Percentiles rank a stretch among this genome's conserved stretches.
phyloP scores from a whole-genome alignment of 2,797 vertebrate genomes.

The Loris lydekkerianus region DNA sequence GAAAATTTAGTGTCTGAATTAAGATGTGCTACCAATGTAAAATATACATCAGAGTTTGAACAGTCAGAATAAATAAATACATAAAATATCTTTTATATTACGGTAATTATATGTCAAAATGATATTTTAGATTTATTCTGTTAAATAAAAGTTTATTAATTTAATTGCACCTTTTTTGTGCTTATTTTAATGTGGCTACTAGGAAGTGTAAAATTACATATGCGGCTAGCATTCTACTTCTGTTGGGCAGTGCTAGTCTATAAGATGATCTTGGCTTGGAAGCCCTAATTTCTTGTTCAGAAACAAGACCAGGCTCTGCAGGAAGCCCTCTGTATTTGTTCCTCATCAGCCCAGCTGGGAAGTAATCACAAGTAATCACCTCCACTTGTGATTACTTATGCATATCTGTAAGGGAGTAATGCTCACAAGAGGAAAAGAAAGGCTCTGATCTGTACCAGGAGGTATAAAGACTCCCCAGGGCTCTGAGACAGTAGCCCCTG shows the following conservation, averaged over 20 bases:
- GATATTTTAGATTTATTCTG: neutral
- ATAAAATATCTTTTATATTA: neutral
- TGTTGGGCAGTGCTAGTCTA: neutral
- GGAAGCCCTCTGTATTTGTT: neutral
- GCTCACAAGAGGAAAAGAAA: neutral
- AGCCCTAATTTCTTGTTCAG: neutral
- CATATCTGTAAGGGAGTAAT: neutral
- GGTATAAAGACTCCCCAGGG: neutral
- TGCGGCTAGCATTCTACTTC: neutral
- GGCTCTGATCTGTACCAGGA: neutral
- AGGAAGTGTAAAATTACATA: neutral
- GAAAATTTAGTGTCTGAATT: constrained; percentile 48
- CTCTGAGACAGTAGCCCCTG: neutral
- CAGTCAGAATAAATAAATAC: neutral
- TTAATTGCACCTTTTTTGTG: neutral
- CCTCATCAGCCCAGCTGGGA: neutral
- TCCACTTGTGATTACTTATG: neutral
- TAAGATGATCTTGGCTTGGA: neutral
- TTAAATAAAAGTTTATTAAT: constrained; percentile 37
- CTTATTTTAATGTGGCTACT: neutral
- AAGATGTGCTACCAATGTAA: constrained; percentile 24
- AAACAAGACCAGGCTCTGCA: neutral
- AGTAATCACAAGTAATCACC: neutral
- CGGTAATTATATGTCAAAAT: neutral
- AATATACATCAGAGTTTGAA: constrained; percentile 44